phyloP scores from a whole-genome alignment of 2,888 invertebrate genomes.

The Leptodirus hochenwartii region DNA sequence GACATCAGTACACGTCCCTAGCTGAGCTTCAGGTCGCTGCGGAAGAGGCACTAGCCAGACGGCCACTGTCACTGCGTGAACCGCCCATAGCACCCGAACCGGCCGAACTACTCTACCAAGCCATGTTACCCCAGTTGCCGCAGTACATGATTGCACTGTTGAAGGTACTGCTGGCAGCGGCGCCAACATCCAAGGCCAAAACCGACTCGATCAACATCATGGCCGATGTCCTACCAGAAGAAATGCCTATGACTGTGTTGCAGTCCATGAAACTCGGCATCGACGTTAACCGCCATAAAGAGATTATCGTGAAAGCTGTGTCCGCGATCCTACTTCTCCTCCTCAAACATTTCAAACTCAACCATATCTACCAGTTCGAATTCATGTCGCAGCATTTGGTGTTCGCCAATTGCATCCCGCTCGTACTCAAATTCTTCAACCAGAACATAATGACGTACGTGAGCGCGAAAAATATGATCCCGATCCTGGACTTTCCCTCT shows the following conservation, averaged over 20 bases:
- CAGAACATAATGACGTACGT: slow-evolving; percentile 93
- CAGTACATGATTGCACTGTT: slow-evolving; percentile 95
- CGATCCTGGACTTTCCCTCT: slow-evolving; percentile 85
- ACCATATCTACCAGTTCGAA: slow-evolving; percentile 98
- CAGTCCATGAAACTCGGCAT: slow-evolving; percentile 91
- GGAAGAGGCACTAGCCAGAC: slow-evolving; percentile 80
- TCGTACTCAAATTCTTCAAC: slow-evolving; percentile 96
- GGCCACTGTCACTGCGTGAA: slow-evolving; percentile 76
- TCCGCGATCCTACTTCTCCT: slow-evolving; percentile 78
- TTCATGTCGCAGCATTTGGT: slow-evolving; percentile 98
- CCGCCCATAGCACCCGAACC: slow-evolving; percentile 63
- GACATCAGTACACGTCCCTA: slow-evolving; percentile 87
- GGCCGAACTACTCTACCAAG: slow-evolving; percentile 78
- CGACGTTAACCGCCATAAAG: slow-evolving; percentile 96
- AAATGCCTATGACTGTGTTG: slow-evolving; percentile 90
- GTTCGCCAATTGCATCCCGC: slow-evolving; percentile 96
- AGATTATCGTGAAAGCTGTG: slow-evolving; percentile 93
- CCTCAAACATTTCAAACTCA: slow-evolving; percentile 91
- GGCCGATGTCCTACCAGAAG: slow-evolving; percentile 93
- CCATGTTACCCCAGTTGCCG: slow-evolving; percentile 89
- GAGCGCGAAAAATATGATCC: slow-evolving; percentile 84
- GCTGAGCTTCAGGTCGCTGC: slow-evolving; percentile 81
- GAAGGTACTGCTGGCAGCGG: slow-evolving; percentile 92
- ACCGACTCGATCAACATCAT: slow-evolving; percentile 96
- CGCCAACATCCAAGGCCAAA: slow-evolving; percentile 97